Percentiles rank a stretch among this genome's conserved stretches.
Conservation (phyloP, 2,113 vertebrate species). For the Pimephales promelas region DNA sequence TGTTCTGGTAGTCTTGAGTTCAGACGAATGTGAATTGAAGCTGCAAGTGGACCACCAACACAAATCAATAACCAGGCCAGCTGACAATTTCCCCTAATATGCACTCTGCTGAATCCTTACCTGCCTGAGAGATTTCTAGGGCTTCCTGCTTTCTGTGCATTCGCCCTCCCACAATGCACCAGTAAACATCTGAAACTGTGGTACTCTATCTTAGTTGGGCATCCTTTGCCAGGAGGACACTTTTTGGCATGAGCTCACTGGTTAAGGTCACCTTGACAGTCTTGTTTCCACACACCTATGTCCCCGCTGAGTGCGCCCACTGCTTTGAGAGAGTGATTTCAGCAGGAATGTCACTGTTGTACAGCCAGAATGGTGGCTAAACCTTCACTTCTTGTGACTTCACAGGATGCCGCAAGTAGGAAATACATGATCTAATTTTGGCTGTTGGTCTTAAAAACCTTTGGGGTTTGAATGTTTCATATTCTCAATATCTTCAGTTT, state of each 20-base stretch:
- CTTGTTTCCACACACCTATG: conserved; percentile 28
- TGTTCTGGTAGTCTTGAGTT: conserved; percentile 32
- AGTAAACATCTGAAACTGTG: conserved; percentile 21
- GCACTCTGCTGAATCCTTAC: conserved; percentile 30
- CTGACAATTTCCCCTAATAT: conserved; percentile 57
- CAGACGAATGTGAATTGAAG: conserved; percentile 43
- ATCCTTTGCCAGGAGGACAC: neutral
- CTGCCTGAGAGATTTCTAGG: conserved; percentile 34
- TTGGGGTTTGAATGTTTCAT: neutral
- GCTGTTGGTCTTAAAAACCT: neutral
- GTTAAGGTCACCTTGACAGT: conserved; percentile 55
- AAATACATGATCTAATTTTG: neutral
- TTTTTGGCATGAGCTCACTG: neutral
- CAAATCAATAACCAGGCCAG: conserved; percentile 52
- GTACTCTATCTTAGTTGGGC: conserved; percentile 30
- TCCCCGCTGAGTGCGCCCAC: conserved; percentile 5
- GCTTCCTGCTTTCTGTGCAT: conserved; percentile 13
- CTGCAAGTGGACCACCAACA: neutral
- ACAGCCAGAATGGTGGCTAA: conserved; percentile 11
- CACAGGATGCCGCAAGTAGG: neutral
- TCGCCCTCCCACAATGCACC: neutral
- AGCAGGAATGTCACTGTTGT: conserved; percentile 23
- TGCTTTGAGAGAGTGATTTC: conserved; percentile 16
- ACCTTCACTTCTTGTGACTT: neutral
- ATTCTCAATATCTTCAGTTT: neutral